Conservation (phyloP, 92 coral and sea anemone genomes). For the Epizoanthus rinbou region DNA sequence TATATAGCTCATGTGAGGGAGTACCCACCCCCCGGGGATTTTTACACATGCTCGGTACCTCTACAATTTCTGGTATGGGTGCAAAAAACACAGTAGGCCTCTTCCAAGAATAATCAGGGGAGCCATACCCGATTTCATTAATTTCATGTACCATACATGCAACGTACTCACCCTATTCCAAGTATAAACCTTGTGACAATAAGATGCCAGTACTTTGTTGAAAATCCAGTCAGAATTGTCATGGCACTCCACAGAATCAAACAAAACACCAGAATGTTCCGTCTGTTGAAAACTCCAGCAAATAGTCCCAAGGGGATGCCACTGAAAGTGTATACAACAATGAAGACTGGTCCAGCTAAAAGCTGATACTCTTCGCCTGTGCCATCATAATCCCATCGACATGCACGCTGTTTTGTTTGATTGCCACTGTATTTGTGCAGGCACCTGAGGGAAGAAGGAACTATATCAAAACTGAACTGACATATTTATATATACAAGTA, state of each 20-base stretch:
- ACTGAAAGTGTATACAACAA: constrained; percentile 89
- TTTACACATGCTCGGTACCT: too few relatives aligned
- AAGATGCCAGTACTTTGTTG: constrained; percentile 94
- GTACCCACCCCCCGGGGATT: too few relatives aligned
- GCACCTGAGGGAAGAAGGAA: constrained; percentile 56
- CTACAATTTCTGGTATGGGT: too few relatives aligned
- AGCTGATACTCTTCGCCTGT: constrained; percentile 92
- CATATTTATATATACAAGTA: too few relatives aligned
- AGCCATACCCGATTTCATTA: too few relatives aligned
- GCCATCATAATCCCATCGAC: constrained; percentile 95
- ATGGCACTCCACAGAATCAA: constrained; percentile 90
- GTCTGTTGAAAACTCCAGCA: constrained; percentile 84
- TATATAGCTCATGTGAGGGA: too few relatives aligned
- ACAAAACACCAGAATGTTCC: constrained; percentile 80
- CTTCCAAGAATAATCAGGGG: too few relatives aligned
- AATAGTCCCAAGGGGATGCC: constrained; percentile 91
- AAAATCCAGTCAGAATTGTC: constrained; percentile 91
- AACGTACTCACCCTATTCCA: constrained; percentile 86
- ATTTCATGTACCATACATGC: too few relatives aligned
- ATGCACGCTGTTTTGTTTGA: constrained; percentile 48
- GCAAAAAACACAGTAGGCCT: too few relatives aligned
- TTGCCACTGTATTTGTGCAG: constrained; percentile 45
- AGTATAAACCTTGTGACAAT: constrained; percentile 87
- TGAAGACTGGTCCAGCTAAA: constrained; percentile 96
- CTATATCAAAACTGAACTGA: too few relatives aligned